Evolutionary conservation across 2,797 vertebrate species (phyloP).

Genomic region (Streptopelia turtur): DNA sequence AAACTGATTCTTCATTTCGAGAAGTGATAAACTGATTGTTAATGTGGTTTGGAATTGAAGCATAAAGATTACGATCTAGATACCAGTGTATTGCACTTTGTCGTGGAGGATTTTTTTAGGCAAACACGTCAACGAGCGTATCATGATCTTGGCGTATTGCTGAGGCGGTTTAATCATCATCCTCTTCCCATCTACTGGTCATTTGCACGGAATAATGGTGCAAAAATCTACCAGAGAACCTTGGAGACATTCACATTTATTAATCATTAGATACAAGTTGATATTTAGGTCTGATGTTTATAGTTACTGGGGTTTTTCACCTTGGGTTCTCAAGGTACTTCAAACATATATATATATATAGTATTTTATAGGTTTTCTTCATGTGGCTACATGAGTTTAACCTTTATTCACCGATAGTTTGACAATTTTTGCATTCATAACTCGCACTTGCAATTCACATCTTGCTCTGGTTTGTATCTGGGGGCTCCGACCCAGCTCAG

Average conservation of each 20-base stretch:
- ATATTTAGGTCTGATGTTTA: not conserved
- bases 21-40: not conserved
- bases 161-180: not conserved
- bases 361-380: not conserved
- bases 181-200: not conserved
- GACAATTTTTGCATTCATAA: not conserved
- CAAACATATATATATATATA: not conserved
- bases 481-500: accelerated
- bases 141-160: accelerated
- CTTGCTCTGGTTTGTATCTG: not conserved
- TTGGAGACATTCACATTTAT: not conserved
- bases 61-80: not conserved
- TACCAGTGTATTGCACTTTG: not conserved
- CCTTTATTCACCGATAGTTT: not conserved
- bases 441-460: not conserved
- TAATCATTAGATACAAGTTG: not conserved
- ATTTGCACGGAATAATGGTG: not conserved
- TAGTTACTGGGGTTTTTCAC: not conserved
- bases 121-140: accelerated
- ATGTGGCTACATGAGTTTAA: not conserved
- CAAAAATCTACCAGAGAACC: not conserved
- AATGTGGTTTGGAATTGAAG: not conserved
- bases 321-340: not conserved
- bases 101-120: not conserved
- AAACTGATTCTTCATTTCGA: not conserved